Percentiles rank a stretch among this genome's conserved stretches.
Evolutionary conservation across 2,888 invertebrate genomes (phyloP).

Genomic region (Drosophila mettleri): DNA sequence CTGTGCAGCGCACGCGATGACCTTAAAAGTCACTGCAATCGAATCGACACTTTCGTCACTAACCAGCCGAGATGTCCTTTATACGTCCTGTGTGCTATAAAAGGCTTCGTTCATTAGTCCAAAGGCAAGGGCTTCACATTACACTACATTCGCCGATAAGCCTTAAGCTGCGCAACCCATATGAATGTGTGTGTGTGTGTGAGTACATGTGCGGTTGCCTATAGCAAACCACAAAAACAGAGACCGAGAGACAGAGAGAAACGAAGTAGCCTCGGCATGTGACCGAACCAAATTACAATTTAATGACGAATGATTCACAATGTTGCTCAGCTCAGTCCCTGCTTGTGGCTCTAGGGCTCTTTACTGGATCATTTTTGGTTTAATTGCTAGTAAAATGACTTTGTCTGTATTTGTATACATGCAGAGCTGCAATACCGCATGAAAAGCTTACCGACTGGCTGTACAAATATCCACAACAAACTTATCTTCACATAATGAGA

Average conservation of each 20-base stretch:
- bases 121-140: slow-evolving; percentile 18
- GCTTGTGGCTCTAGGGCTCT: neutral
- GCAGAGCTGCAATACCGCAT: neutral
- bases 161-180: neutral
- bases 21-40: slow-evolving; percentile 58
- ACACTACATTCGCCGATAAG: neutral
- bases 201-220: slow-evolving; percentile 1
- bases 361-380: slow-evolving; percentile 1
- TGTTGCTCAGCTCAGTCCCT: neutral
- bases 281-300: slow-evolving; percentile 2
- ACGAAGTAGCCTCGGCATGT: neutral
- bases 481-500: too few relatives aligned
- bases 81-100: neutral
- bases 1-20: slow-evolving; percentile 39
- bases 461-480: neutral
- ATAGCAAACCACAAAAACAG: neutral
- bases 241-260: neutral
- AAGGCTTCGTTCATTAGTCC: slow-evolving; percentile 27
- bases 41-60: slow-evolving; percentile 51
- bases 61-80: neutral
- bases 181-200: neutral
- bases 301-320: slow-evolving; percentile 10
- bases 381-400: neutral
- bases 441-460: neutral
- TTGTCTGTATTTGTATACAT: neutral